phyloP scores from a whole-genome alignment of 2,113 vertebrate genomes.

The Amblyopsis rosae region DNA sequence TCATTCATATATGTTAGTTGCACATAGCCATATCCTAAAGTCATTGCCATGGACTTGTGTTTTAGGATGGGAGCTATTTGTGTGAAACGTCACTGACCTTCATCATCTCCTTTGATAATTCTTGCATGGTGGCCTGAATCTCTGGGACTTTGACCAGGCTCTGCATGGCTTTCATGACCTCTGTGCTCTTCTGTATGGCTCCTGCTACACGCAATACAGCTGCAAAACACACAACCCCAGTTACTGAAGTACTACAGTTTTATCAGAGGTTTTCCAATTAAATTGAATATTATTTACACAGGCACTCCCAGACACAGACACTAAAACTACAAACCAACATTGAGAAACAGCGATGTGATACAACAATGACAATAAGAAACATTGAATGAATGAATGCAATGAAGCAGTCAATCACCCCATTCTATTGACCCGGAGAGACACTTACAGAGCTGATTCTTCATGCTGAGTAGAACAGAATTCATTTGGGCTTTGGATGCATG shows the following conservation, averaged over 20 bases:
- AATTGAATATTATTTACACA: too few species aligned
- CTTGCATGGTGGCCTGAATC: constrained; percentile 96
- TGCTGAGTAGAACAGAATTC: constrained; percentile 95
- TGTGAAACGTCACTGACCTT: constrained; percentile 79
- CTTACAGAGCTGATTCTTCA: constrained; percentile 98
- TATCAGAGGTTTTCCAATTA: not conserved
- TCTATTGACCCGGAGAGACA: not conserved
- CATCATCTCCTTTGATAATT: constrained; percentile 98
- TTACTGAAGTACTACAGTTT: not conserved
- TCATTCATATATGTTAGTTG: too few species aligned
- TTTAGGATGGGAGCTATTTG: not conserved
- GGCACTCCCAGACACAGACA: too few species aligned
- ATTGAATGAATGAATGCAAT: not conserved
- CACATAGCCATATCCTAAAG: too few species aligned
- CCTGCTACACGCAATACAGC: constrained; percentile 90
- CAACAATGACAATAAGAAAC: not conserved
- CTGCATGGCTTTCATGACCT: constrained; percentile 99
- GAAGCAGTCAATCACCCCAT: not conserved
- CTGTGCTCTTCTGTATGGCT: constrained; percentile 93
- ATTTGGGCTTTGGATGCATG: constrained; percentile 96
- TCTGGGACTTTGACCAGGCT: constrained; percentile 93
- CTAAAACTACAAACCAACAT: too few species aligned
- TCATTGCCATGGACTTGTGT: too few species aligned
- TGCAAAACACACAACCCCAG: constrained; percentile 47
- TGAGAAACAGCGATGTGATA: not conserved